Conservation (phyloP, 2,888 invertebrate species). For the Subacronicta megacephala region DNA sequence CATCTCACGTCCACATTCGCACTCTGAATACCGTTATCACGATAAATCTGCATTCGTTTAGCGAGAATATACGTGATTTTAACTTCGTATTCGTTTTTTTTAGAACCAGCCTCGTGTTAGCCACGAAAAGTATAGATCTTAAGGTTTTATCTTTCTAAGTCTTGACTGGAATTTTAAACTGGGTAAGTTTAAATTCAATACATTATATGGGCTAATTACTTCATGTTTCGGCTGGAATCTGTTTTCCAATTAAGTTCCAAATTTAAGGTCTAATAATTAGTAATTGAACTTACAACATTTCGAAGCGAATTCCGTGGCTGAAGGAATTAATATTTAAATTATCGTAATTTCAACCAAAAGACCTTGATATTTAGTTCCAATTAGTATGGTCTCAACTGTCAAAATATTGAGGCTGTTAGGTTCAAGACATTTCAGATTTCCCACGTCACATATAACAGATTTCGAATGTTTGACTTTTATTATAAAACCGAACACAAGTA, state of each 20-base stretch:
- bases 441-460: constrained; percentile 8
- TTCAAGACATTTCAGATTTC: constrained; percentile 52
- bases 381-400: constrained; percentile 54
- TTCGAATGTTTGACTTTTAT: constrained; percentile 6
- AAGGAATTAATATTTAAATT: constrained; percentile 56
- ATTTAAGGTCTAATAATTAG: constrained; percentile 6
- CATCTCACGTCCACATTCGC: constrained; percentile 74
- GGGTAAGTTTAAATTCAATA: no score
- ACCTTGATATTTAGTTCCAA: constrained; percentile 66
- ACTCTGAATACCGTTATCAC: constrained; percentile 71
- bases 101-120: constrained; percentile 11
- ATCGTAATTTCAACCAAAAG: constrained; percentile 49
- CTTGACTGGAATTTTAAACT: no score
- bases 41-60: constrained; percentile 68
- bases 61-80: constrained; percentile 65
- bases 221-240: constrained; percentile 10
- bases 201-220: constrained; percentile 5
- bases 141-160: not conserved
- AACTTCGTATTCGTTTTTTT: constrained; percentile 42
- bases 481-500: constrained; percentile 1
- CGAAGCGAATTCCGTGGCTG: constrained; percentile 9
- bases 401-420: constrained; percentile 53
- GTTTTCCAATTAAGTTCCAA: constrained; percentile 12
- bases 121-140: constrained; percentile 3
- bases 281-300: constrained; percentile 16